These are phyloP conservation scores for Archocentrus centrarchus DNA, from an alignment of 2,113 vertebrate genomes.

Conservation along the genomic window DNA sequence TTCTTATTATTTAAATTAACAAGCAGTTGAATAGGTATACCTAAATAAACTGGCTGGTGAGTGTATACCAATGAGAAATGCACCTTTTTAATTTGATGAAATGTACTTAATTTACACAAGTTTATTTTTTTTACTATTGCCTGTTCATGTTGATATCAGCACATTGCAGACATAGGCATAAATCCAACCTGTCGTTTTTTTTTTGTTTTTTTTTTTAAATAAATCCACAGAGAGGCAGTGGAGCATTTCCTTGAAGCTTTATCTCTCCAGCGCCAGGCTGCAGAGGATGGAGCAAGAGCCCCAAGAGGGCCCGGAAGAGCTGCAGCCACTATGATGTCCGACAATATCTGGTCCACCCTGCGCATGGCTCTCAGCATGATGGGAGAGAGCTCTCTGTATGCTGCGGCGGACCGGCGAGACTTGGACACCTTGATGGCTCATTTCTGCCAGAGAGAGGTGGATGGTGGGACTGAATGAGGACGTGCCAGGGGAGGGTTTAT, in stretches of 20 bases:
- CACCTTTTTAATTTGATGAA: neutral
- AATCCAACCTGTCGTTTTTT: neutral
- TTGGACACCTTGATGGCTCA: conserved; percentile 87
- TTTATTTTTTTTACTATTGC: neutral
- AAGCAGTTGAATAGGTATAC: no score
- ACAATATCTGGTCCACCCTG: conserved; percentile 99
- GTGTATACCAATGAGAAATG: neutral
- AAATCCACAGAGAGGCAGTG: conserved; percentile 90
- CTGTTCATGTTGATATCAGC: neutral
- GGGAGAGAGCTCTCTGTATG: conserved; percentile 94
- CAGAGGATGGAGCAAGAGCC: conserved; percentile 81
- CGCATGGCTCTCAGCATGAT: conserved; percentile 98
- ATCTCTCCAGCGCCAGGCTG: conserved; percentile 92
- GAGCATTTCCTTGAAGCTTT: conserved; percentile 98
- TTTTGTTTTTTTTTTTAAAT: neutral
- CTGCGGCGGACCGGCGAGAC: conserved; percentile 90
- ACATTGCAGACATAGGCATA: neutral
- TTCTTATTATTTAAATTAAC: neutral
- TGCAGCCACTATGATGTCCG: conserved; percentile 92
- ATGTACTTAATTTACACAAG: neutral
- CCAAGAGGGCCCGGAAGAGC: conserved; percentile 75
- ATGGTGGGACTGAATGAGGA: conserved; percentile 80
- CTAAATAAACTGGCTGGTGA: neutral
- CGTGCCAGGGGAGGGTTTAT: conserved; percentile 58
- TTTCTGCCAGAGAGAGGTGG: conserved; percentile 91